phyloP scores from a whole-genome alignment of 2,888 invertebrate genomes.

The Campoplex nolae region DNA sequence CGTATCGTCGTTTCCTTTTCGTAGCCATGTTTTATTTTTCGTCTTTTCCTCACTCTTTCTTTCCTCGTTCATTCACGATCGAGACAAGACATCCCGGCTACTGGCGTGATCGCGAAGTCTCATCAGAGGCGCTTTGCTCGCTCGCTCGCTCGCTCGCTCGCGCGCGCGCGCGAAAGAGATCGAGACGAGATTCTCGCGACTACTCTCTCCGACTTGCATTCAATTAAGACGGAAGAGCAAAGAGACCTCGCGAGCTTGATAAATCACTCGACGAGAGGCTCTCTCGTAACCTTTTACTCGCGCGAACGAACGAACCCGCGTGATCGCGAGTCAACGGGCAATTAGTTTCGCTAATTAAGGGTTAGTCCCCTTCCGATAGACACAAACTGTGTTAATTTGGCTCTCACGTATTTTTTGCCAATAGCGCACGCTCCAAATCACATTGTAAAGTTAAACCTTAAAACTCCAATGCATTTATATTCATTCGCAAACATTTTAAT shows the following conservation, averaged over 20 bases:
- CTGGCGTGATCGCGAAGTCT: constrained; percentile 69
- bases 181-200: constrained; percentile 66
- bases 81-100: constrained; percentile 59
- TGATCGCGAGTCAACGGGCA: constrained; percentile 74
- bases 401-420: constrained; percentile 70
- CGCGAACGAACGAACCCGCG: constrained; percentile 72
- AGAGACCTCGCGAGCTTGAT: constrained; percentile 72
- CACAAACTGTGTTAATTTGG: constrained; percentile 79
- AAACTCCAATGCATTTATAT: not conserved
- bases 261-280: constrained; percentile 76
- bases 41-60: constrained; percentile 40
- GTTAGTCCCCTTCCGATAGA: constrained; percentile 76
- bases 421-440: constrained; percentile 18
- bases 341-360: constrained; percentile 82
- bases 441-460: not conserved
- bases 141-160: not conserved
- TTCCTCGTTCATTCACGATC: constrained; percentile 60
- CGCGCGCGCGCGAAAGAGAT: constrained; percentile 51
- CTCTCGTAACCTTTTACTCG: constrained; percentile 79
- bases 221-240: constrained; percentile 78
- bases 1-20: constrained; percentile 24
- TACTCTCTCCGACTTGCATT: constrained; percentile 76
- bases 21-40: not conserved
- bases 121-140: constrained; percentile 56
- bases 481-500: not conserved